Evolutionary conservation across 2,797 vertebrate species (phyloP).

Genomic region (Heterohyrax brucei): DNA sequence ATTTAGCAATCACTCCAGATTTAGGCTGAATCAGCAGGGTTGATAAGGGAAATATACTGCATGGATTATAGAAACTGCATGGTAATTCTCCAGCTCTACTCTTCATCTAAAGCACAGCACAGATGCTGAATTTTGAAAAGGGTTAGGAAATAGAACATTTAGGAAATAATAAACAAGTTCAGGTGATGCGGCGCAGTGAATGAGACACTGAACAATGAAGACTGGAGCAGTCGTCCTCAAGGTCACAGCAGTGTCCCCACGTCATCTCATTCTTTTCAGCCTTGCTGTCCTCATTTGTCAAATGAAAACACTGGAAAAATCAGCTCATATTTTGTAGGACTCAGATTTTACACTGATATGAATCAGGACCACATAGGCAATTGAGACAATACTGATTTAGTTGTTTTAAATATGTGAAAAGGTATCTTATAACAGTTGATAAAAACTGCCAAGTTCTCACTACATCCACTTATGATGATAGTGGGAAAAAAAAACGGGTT

Average conservation of each 20-base stretch:
- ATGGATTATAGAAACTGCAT: slow-evolving; percentile 10
- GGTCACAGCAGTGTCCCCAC: not conserved
- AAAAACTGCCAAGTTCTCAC: slow-evolving; percentile 8
- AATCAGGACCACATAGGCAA: not conserved
- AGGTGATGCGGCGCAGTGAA: not conserved
- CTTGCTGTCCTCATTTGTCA: not conserved
- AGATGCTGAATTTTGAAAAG: slow-evolving; percentile 72
- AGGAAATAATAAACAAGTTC: not conserved
- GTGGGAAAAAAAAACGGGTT: not conserved
- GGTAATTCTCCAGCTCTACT: slow-evolving; percentile 36
- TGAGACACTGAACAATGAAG: not conserved
- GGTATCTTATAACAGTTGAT: not conserved
- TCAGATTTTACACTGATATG: not conserved
- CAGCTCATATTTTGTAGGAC: not conserved
- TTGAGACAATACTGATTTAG: not conserved
- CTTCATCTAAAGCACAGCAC: slow-evolving; percentile 44
- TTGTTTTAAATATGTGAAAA: slow-evolving; percentile 27
- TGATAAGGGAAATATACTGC: slow-evolving; percentile 60
- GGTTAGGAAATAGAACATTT: slow-evolving; percentile 45
- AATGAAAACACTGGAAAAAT: slow-evolving; percentile 37
- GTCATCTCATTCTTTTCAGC: not conserved
- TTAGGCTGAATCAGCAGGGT: slow-evolving; percentile 42
- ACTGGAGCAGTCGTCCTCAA: not conserved
- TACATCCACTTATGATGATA: not conserved
- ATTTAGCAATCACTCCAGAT: not conserved